Evolutionary conservation across 1,140 invertebrate species (phyloP).

Genomic region (Cotesia vestalis): DNA sequence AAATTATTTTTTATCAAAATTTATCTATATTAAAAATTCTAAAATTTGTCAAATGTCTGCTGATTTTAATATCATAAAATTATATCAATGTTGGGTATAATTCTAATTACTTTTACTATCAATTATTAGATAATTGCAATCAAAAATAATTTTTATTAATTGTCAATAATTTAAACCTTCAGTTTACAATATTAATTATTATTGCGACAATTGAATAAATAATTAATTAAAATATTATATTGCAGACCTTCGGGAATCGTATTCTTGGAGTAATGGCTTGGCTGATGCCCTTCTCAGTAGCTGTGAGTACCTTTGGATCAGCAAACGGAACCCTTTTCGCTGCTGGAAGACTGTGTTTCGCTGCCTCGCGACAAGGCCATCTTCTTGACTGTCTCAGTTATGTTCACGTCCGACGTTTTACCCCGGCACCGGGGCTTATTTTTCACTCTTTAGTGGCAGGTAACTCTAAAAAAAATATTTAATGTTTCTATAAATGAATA

Average conservation of each 20-base stretch:
- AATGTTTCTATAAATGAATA: slow-evolving; percentile 1
- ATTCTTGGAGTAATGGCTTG: slow-evolving; percentile 87
- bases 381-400: slow-evolving; percentile 92
- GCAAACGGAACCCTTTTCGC: slow-evolving; percentile 96
- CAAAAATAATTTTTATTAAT: slow-evolving; percentile 11
- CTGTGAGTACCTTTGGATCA: slow-evolving; percentile 95
- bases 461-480: slow-evolving; percentile 59
- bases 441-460: slow-evolving; percentile 78
- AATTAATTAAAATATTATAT: neutral
- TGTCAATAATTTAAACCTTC: neutral
- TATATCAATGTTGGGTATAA: too few species aligned
- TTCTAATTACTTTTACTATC: too few species aligned
- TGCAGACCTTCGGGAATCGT: slow-evolving; percentile 82
- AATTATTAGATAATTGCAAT: too few species aligned
- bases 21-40: too few species aligned
- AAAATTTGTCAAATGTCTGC: too few species aligned
- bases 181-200: too few species aligned
- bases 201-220: too few species aligned
- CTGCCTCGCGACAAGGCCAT: slow-evolving; percentile 93
- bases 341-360: slow-evolving; percentile 91
- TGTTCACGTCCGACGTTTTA: slow-evolving; percentile 89
- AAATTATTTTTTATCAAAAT: too few species aligned
- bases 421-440: slow-evolving; percentile 94
- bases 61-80: too few species aligned
- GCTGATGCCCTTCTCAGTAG: slow-evolving; percentile 94